phyloP scores from a whole-genome alignment of 2,888 invertebrate species.

The Linnaemya vulpina region DNA sequence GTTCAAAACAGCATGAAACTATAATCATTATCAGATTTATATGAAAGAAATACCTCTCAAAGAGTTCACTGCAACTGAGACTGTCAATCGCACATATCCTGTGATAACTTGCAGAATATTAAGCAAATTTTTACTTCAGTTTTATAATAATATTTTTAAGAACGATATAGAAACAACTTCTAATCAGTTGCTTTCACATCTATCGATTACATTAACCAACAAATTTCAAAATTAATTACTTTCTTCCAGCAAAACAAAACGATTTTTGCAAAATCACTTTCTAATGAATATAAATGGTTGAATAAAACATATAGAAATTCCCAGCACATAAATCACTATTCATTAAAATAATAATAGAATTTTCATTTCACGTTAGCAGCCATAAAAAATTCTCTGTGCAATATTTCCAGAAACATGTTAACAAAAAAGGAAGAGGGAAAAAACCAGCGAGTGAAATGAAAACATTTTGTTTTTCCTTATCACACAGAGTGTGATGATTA shows the following conservation, averaged over 20 bases:
- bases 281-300: slow-evolving; percentile 38
- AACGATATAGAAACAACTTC: too few species aligned
- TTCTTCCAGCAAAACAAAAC: neutral
- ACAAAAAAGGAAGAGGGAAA: too few species aligned
- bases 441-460: neutral
- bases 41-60: too few species aligned
- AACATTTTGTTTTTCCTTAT: slow-evolving; percentile 16
- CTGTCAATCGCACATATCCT: too few species aligned
- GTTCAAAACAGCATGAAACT: too few species aligned
- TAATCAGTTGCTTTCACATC: neutral
- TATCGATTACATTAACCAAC: neutral
- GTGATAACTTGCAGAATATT: too few species aligned
- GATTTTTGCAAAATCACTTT: slow-evolving; percentile 22
- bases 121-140: too few species aligned
- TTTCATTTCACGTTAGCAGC: slow-evolving; percentile 1
- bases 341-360: slow-evolving; percentile 37
- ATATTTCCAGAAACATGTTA: slow-evolving; percentile 1
- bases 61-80: too few species aligned
- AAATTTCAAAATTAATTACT: slow-evolving; percentile 2
- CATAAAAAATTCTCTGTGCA: slow-evolving; percentile 8
- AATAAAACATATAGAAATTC: slow-evolving; percentile 18
- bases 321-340: slow-evolving; percentile 28
- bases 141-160: neutral
- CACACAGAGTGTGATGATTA: slow-evolving; percentile 56
- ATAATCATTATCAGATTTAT: too few species aligned